Evolutionary conservation across 2,113 vertebrate species (phyloP), one percentile per base, ranked within the genome.

Genomic region (Pelvicachromis taeniatus): DNA sequence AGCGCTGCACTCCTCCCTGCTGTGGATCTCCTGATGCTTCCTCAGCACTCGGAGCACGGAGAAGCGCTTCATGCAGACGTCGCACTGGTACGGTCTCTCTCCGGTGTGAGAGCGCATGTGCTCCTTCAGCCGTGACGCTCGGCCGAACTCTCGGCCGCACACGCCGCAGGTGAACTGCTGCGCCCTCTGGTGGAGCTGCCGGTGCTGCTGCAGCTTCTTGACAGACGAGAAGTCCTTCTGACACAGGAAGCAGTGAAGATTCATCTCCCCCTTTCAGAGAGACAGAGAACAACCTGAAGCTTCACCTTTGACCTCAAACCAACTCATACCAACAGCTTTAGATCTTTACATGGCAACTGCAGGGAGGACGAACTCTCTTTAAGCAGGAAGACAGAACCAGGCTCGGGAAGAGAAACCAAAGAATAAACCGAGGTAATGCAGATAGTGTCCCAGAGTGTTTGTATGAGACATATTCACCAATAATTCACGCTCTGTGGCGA

Each of bases 1-100:
- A 2, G 17, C 1, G 50, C 1, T 1, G 17, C 9, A 6, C 2
- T 33, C 29, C 21, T 5, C 52, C 73, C 53, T 48, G 77, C 19
- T n/a, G 89, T 92, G 91, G 80, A 86, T 84, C 87, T 84, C 40
- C 85, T 52, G 83, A 77, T 91, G 89, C 54, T 68, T 88, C 81
- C 29, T 86, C 9, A 88, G 54, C 12, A 61, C 84, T 8, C 87
- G 23, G 23, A 75, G 81, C 4, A 52, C 35, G 1, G 79, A 65
- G 81, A 89, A 91, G 0, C 84, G 11, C 14, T 78, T 86, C 81
- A 33, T 58, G 81, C 91, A 91, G 81, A 89, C 35, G 40, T 48
- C 5, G 7, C 89, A 91, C 75, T 91, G 85, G 4, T 73, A 89
- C 6, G 91, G 91, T 1, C 58, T 79, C 75, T 91, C 91, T 1